A percentile compares a stretch with the other conserved stretches of the same genome.
phyloP scores from a whole-genome alignment of 1,140 invertebrate species.

The Aphelenchoides fujianensis region DNA sequence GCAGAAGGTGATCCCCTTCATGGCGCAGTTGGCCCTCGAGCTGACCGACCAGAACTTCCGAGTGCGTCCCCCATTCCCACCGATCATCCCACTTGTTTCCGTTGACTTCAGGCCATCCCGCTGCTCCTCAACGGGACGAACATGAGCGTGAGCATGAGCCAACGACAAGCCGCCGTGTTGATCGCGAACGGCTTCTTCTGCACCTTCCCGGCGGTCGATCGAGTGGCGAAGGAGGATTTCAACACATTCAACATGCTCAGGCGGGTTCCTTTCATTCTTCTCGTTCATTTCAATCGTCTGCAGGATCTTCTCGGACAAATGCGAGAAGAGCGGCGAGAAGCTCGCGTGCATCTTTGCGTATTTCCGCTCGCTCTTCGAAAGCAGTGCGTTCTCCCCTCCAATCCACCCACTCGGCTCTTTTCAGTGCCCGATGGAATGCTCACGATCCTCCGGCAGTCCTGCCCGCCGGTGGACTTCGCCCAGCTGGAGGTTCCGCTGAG shows the following conservation, averaged over 20 bases:
- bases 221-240: no score
- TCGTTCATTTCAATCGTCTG: no score
- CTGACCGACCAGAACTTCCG: conserved; percentile 8
- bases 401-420: conserved; percentile 66
- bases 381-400: conserved; percentile 1
- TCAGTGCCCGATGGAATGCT: conserved; percentile 37
- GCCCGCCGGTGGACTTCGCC: background rate
- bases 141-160: conserved; percentile 71
- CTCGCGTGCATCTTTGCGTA: conserved; percentile 11
- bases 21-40: conserved; percentile 22
- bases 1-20: conserved; percentile 64
- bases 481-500: conserved; percentile 16
- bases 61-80: no score
- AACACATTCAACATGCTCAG: background rate
- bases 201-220: no score
- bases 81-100: no score
- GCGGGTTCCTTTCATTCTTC: conserved; percentile 8
- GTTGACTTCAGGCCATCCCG: conserved; percentile 71
- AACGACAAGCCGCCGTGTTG: conserved; percentile 80
- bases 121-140: conserved; percentile 70
- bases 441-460: conserved; percentile 27
- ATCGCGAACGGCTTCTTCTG: conserved; percentile 93
- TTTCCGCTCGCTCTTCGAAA: background rate
- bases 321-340: background rate
- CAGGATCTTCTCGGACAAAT: no score